Percentiles rank a stretch among this genome's conserved stretches.
Conservation (phyloP, 2,888 invertebrate species). For the Cataglyphis albicans region DNA sequence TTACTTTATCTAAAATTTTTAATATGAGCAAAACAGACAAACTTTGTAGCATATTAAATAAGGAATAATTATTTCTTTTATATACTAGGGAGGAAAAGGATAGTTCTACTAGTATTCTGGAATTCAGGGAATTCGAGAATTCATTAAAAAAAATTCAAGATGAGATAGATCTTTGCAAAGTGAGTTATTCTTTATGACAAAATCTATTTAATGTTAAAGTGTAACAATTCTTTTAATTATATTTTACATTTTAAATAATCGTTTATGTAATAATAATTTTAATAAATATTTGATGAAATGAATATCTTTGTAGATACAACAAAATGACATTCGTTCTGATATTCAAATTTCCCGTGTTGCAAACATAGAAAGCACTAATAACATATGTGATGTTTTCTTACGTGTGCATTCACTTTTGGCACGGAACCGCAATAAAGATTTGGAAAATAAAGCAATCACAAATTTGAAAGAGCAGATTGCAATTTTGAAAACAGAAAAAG, state of each 20-base stretch:
- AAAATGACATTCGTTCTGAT: constrained; percentile 77
- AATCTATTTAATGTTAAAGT: background rate
- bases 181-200: constrained; percentile 54
- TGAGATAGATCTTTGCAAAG: constrained; percentile 81
- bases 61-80: background rate
- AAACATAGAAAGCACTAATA: constrained; percentile 73
- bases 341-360: constrained; percentile 75
- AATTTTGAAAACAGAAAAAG: constrained; percentile 88
- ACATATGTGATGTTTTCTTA: constrained; percentile 72
- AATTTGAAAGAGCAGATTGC: constrained; percentile 81
- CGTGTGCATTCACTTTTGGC: constrained; percentile 67
- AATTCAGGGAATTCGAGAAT: constrained; percentile 59
- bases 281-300: background rate
- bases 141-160: constrained; percentile 76
- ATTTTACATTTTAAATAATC: constrained; percentile 11
- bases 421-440: constrained; percentile 63
- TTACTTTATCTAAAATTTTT: background rate
- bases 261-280: background rate
- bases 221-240: background rate
- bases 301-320: constrained; percentile 77
- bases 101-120: constrained; percentile 67
- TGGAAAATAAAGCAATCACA: constrained; percentile 69
- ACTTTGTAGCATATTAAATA: background rate
- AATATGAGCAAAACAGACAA: background rate
- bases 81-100: constrained; percentile 62